A percentile compares a stretch with the other conserved stretches of the same genome.
Evolutionary conservation across 2,888 invertebrate genomes (phyloP).

Genomic region (Drosophila nigricruria): DNA sequence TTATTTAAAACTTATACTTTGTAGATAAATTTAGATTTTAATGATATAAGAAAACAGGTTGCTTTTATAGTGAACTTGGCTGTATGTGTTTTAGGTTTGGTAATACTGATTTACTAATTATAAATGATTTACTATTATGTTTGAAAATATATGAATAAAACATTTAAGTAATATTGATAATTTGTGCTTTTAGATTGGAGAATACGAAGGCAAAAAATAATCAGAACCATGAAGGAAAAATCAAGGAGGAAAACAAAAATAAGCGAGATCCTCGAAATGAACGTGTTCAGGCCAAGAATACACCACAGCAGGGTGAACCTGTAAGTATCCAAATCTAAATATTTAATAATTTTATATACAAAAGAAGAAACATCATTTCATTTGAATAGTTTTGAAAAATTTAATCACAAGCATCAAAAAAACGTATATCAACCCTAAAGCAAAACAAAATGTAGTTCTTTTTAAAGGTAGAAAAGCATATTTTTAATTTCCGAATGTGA

Average conservation of each 20-base stretch:
- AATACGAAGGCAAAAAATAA: slow-evolving; percentile 40
- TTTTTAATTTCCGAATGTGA: neutral
- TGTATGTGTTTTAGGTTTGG: neutral
- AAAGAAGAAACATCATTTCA: neutral
- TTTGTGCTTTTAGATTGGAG: slow-evolving; percentile 54
- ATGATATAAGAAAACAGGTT: neutral
- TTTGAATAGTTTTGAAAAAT: neutral
- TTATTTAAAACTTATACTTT: no score
- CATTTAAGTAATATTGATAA: neutral
- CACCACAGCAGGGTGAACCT: slow-evolving; percentile 89
- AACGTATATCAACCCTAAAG: neutral
- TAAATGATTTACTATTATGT: neutral
- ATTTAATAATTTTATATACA: neutral
- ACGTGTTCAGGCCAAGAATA: slow-evolving; percentile 89
- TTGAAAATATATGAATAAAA: neutral
- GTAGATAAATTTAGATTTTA: no score
- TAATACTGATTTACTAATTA: neutral
- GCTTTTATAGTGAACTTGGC: neutral
- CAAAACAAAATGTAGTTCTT: neutral
- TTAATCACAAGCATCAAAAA: neutral
- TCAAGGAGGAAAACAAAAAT: slow-evolving; percentile 83
- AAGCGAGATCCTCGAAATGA: slow-evolving; percentile 82
- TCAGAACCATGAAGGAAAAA: slow-evolving; percentile 55
- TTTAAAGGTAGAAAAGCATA: no score
- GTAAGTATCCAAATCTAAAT: slow-evolving; percentile 85